These are phyloP conservation scores for Danio tinwini DNA, from an alignment of 2,797 vertebrate genomes.

Conservation along the genomic window DNA sequence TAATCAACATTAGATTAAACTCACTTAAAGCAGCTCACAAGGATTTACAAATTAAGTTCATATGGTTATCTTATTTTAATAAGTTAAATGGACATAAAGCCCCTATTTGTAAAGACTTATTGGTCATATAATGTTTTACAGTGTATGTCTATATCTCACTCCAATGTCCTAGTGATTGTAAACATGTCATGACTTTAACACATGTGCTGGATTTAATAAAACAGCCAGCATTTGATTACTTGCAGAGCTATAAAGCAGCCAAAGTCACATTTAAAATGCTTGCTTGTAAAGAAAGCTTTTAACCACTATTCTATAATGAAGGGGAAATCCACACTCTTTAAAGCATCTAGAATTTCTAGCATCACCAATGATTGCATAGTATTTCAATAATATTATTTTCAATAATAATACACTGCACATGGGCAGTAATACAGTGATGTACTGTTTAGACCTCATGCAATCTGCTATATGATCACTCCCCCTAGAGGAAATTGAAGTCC, in stretches of 20 bases:
- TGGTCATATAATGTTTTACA: too few relatives aligned
- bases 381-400: too few relatives aligned
- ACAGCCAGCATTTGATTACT: not conserved
- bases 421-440: not conserved
- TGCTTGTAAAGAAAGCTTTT: not conserved
- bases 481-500: not conserved
- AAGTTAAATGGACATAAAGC: too few relatives aligned
- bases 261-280: not conserved
- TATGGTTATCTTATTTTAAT: too few relatives aligned
- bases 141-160: not conserved
- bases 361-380: not conserved
- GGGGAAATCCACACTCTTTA: not conserved
- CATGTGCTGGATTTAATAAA: not conserved
- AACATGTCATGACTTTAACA: conserved; percentile 4
- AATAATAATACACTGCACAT: not conserved
- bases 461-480: not conserved
- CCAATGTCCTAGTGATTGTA: not conserved
- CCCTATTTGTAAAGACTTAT: too few relatives aligned
- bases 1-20: too few relatives aligned
- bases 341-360: not conserved
- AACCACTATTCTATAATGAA: not conserved
- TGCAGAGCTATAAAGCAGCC: not conserved
- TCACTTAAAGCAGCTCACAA: too few relatives aligned
- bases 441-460: too few relatives aligned
- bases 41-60: too few relatives aligned